phyloP scores from a whole-genome alignment of 2,888 invertebrate genomes.

The Brenthis hecate region DNA sequence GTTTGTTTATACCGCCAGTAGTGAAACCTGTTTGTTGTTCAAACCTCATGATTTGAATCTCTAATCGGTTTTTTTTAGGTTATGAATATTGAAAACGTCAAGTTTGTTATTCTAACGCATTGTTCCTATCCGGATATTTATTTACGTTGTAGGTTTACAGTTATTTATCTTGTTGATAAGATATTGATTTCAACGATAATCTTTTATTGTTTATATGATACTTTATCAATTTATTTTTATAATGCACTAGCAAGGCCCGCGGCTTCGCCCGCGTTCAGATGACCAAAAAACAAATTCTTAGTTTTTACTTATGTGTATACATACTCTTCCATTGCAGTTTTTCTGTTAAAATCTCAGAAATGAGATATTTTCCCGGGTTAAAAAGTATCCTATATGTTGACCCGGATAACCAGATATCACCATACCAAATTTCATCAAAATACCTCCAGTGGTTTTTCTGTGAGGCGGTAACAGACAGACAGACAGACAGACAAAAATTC shows the following conservation, averaged over 20 bases:
- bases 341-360: too few relatives aligned
- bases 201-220: conserved; percentile 6
- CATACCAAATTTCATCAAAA: too few relatives aligned
- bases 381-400: too few relatives aligned
- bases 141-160: conserved; percentile 22
- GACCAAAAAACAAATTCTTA: too few relatives aligned
- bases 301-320: too few relatives aligned
- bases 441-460: too few relatives aligned
- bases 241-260: not conserved
- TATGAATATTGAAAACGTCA: conserved; percentile 20
- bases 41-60: conserved; percentile 43
- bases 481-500: too few relatives aligned
- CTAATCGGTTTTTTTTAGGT: conserved; percentile 41
- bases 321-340: too few relatives aligned
- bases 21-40: conserved; percentile 56
- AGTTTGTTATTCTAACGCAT: conserved; percentile 25
- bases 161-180: conserved; percentile 28
- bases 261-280: too few relatives aligned
- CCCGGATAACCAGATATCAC: too few relatives aligned
- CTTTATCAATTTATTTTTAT: conserved; percentile 19
- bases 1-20: conserved; percentile 48
- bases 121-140: conserved; percentile 41
- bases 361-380: too few relatives aligned
- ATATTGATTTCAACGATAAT: conserved; percentile 22
- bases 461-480: too few relatives aligned